These are phyloP conservation scores for Lasioglossum baleicum DNA, from an alignment of 1,140 invertebrate genomes.

Conservation along the genomic window DNA sequence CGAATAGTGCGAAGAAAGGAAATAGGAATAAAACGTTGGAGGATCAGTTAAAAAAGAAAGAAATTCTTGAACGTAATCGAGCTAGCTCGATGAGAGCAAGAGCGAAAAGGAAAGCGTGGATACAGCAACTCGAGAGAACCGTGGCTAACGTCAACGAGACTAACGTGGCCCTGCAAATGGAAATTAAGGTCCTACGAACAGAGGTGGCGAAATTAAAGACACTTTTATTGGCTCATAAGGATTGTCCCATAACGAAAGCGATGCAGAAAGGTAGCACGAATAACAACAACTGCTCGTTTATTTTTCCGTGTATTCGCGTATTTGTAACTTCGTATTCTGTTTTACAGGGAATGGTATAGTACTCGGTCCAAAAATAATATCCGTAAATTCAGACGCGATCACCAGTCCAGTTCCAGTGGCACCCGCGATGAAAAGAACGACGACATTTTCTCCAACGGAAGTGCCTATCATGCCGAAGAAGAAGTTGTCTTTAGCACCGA, in stretches of 20 bases:
- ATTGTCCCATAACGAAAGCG: conserved; percentile 83
- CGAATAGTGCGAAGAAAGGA: conserved; percentile 11
- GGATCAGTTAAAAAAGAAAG: conserved; percentile 76
- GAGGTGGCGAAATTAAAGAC: conserved; percentile 85
- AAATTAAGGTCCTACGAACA: conserved; percentile 82
- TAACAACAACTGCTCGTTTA: background rate
- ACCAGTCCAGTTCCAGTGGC: conserved; percentile 22
- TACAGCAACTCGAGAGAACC: conserved; percentile 81
- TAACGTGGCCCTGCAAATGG: conserved; percentile 81
- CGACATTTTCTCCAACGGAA: background rate
- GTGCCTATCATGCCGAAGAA: conserved; percentile 35
- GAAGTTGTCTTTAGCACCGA: conserved; percentile 18
- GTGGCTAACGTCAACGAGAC: conserved; percentile 73
- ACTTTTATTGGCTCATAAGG: conserved; percentile 83
- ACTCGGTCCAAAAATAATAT: conserved; percentile 67
- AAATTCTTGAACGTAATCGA: conserved; percentile 85
- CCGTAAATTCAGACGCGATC: conserved; percentile 49
- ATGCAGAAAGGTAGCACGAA: conserved; percentile 74
- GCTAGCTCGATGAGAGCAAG: conserved; percentile 88
- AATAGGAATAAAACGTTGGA: conserved; percentile 21
- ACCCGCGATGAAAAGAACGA: conserved; percentile 29
- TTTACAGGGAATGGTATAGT: conserved; percentile 61
- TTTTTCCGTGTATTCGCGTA: too few species aligned
- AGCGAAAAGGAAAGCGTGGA: conserved; percentile 87
- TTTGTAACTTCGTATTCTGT: too few species aligned